Evolutionary conservation across 1,140 invertebrate genomes (phyloP), one percentile per base, ranked within the genome.

Genomic region (Drosophila asahinai): DNA sequence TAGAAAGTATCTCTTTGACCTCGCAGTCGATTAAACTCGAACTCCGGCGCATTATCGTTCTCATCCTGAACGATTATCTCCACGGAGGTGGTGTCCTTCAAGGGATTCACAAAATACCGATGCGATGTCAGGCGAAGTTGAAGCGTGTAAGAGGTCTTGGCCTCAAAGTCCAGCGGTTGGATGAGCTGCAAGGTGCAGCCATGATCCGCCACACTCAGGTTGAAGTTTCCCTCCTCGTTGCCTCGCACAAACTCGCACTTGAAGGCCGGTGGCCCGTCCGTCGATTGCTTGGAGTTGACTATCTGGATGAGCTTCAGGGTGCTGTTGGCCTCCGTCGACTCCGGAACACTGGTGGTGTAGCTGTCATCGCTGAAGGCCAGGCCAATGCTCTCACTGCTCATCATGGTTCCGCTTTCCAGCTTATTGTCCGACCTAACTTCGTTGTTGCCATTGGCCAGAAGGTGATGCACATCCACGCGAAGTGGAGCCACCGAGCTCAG

Each of bases 21-120:
- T 9, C 80, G 72, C 7, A 80, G 27, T 2, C 95, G 94, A 1
- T 96, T 95, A 67, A 96, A 97, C 1, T 97, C 92, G 91, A 98
- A 98, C 66, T 95, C 94, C 0, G 98, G 97, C 4, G 94, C 94
- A 90, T 98, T 98, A 86, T 98, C 97, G 86, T 98, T 98, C 2
- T 97, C 95, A 91, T 98, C 97, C 0, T 96, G 93, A 0, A 99
- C 95, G 77, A 97, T 96, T 5, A 99, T 95, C 70, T 96, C 96
- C 0, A 99, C 95, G 84, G 95, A 95, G 0, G 97, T 95, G 11
- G 94, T 94, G 78, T 96, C 96, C 60, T 95, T 95, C 11, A 96
- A 95, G 0, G 95, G 95, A 93, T 97, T 97, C 5, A 97, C 94
- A 7, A 97, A 94, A 12, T 97, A 97, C 27, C 96, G 95, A 15